Percentiles rank a stretch among this genome's conserved stretches.
Evolutionary conservation across 2,113 vertebrate species (phyloP).

Genomic region (Rana temporaria): DNA sequence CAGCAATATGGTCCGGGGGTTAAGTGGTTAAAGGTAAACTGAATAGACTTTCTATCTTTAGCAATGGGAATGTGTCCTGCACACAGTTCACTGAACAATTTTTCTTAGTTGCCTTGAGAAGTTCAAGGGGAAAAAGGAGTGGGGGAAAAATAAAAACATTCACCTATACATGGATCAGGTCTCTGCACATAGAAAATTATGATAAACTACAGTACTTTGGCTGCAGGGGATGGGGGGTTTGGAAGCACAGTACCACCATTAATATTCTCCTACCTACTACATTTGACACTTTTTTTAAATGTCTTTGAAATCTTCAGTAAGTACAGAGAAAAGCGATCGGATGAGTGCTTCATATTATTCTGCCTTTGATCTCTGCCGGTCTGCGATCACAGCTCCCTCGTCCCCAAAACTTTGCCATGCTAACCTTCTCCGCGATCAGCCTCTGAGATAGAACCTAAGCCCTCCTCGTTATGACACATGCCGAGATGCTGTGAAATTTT

Average conservation of each 20-base stretch:
- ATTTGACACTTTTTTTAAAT: constrained; percentile 10
- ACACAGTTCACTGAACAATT: too few species aligned
- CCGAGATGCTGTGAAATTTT: not conserved
- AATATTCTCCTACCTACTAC: constrained; percentile 1
- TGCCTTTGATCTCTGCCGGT: constrained; percentile 61
- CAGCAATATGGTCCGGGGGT: too few species aligned
- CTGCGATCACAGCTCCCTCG: constrained; percentile 54
- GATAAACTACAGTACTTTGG: not conserved
- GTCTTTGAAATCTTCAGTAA: not conserved
- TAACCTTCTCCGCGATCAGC: constrained; percentile 47
- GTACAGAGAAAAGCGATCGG: not conserved
- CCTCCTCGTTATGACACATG: constrained; percentile 5
- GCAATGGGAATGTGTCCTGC: too few species aligned
- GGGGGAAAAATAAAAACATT: not conserved
- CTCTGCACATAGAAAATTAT: not conserved
- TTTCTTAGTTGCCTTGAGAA: too few species aligned
- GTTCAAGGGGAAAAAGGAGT: too few species aligned
- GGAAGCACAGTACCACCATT: not conserved
- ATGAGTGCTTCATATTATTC: constrained; percentile 3
- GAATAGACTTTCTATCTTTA: too few species aligned
- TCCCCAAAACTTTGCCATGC: constrained; percentile 32
- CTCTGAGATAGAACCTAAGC: not conserved
- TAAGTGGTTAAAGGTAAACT: too few species aligned
- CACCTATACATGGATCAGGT: not conserved
- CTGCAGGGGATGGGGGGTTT: not conserved